A percentile compares a stretch with the other conserved stretches of the same genome.
Evolutionary conservation across 2,888 invertebrate genomes (phyloP).

Genomic region (Latrodectus hesperus): DNA sequence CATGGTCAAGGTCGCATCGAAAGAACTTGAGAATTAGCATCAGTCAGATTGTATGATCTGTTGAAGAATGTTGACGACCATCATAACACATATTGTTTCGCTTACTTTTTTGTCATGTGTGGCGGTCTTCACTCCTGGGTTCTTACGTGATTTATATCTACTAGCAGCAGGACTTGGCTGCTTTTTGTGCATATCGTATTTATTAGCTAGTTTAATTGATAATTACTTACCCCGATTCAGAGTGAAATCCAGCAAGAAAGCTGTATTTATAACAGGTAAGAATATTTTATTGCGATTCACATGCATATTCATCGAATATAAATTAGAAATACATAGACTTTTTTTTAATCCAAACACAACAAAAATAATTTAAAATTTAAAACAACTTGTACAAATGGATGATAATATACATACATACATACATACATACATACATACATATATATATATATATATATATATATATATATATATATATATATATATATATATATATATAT

Average conservation of each 20-base stretch:
- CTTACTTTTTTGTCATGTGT: background rate
- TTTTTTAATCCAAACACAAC: too few relatives aligned
- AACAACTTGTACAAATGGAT: too few relatives aligned
- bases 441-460: too few relatives aligned
- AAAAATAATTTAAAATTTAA: too few relatives aligned
- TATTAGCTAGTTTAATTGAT: constrained; percentile 37
- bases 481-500: too few relatives aligned
- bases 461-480: too few relatives aligned
- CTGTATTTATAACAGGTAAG: constrained; percentile 62
- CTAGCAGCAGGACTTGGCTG: background rate
- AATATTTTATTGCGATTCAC: background rate
- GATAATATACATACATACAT: too few relatives aligned
- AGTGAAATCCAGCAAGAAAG: constrained; percentile 30
- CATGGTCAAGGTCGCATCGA: constrained; percentile 5
- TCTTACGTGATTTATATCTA: background rate
- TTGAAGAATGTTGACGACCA: constrained; percentile 40
- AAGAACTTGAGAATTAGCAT: background rate
- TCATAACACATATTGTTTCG: constrained; percentile 7
- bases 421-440: too few relatives aligned
- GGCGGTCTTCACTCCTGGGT: background rate
- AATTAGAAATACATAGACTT: too few relatives aligned
- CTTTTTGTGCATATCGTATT: constrained; percentile 28
- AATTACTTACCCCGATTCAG: constrained; percentile 50
- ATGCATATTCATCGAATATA: too few relatives aligned
- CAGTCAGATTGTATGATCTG: background rate